Percentiles rank a stretch among this genome's conserved stretches.
These are phyloP conservation scores for Zaprionus camerounensis DNA, from an alignment of 1,140 invertebrate genomes.

Conservation along the genomic window DNA sequence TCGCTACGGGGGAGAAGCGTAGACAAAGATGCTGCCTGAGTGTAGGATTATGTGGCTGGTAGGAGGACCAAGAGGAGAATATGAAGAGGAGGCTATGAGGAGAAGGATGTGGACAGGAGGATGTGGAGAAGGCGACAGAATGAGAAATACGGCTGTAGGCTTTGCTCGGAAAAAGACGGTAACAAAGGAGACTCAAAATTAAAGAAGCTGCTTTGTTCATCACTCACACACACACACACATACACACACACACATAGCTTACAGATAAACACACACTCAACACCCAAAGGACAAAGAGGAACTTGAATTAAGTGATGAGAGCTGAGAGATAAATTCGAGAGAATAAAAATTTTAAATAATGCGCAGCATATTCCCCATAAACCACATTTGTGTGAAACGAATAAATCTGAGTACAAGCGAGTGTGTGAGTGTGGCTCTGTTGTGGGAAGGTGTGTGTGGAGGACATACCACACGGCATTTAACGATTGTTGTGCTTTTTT, in stretches of 20 bases:
- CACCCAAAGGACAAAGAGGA: slow-evolving; percentile 3
- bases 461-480: slow-evolving; percentile 1
- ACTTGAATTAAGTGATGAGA: slow-evolving; percentile 25
- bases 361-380: slow-evolving; percentile 1
- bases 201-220: slow-evolving; percentile 57
- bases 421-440: neutral
- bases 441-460: neutral
- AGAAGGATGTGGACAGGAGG: neutral
- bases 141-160: neutral
- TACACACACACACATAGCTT: neutral
- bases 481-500: slow-evolving; percentile 10
- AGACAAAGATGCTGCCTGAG: slow-evolving; percentile 4
- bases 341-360: slow-evolving; percentile 8
- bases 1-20: neutral
- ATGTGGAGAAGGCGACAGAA: neutral
- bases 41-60: neutral
- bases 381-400: slow-evolving; percentile 8
- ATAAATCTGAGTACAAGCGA: neutral
- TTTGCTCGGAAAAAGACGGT: slow-evolving; percentile 40
- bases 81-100: too few species aligned
- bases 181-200: slow-evolving; percentile 31
- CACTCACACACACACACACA: slow-evolving; percentile 20
- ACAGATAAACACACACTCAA: slow-evolving; percentile 1
- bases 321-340: slow-evolving; percentile 3
- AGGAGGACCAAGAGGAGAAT: neutral